Conservation (phyloP, 2,797 vertebrate genomes). For the Scleropages formosus region DNA sequence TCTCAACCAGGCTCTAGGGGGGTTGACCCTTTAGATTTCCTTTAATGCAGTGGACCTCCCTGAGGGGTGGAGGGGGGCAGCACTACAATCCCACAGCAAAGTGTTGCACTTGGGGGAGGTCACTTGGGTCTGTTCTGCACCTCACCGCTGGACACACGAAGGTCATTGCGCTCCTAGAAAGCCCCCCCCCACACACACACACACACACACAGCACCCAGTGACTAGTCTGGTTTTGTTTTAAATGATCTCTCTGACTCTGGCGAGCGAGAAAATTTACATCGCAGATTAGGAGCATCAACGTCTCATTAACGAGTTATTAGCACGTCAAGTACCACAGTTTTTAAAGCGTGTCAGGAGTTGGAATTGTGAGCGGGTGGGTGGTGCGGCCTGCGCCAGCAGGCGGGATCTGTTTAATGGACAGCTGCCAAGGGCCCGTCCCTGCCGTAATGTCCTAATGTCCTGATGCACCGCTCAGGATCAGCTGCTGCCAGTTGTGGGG, state of each 20-base stretch:
- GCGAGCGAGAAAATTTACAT: slow-evolving; percentile 40
- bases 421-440: too few relatives aligned
- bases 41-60: slow-evolving; percentile 17
- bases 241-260: slow-evolving; percentile 36
- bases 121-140: background rate
- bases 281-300: slow-evolving; percentile 56
- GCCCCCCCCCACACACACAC: slow-evolving; percentile 15
- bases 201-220: slow-evolving; percentile 38
- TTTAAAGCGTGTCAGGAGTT: slow-evolving; percentile 34
- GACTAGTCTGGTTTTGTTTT: slow-evolving; percentile 45
- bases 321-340: slow-evolving; percentile 56
- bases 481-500: too few relatives aligned
- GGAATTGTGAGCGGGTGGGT: too few relatives aligned
- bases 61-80: background rate
- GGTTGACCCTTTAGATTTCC: slow-evolving; percentile 12
- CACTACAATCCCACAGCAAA: background rate
- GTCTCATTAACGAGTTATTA: slow-evolving; percentile 66
- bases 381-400: too few relatives aligned
- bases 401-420: too few relatives aligned
- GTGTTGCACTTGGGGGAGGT: background rate
- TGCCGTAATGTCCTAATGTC: too few relatives aligned
- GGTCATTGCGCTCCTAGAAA: slow-evolving; percentile 21
- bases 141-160: too few relatives aligned
- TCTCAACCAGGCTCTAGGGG: slow-evolving; percentile 8
- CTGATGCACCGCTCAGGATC: too few relatives aligned